Base-by-base conservation (phyloP, 2,797 vertebrate genomes). In the Tragopan temminckii region DNA sequence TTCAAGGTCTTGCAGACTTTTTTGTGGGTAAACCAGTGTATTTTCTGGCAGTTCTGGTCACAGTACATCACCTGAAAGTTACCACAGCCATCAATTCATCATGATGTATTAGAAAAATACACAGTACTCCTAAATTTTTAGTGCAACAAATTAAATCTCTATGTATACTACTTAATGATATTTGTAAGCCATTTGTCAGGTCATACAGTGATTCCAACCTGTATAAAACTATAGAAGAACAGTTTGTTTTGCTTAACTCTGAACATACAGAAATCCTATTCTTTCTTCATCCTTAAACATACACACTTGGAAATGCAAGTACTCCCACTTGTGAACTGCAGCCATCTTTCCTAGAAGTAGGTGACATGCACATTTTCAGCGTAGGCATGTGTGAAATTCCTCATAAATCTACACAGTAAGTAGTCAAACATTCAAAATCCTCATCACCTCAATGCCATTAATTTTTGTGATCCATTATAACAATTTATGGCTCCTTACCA, bases 1-100 rank as follows among this genome's bases (percentile, higher is more conserved):
- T 99, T 98, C 55, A 99, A 97, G 33, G 74, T 97, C 97, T 99
- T 99, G 94, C 99, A 99, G 58, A 99, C 96, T 89, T 99, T 99
- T 96, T 99, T 99, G 97, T 99, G 99, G 38, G 98, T 98, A 96
- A 99, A 99, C 99, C 99, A 99, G 95, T 99, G 99, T 90, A 98
- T 97, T 96, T 99, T 99, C 97, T 99, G 99, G 89, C 99, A 99
- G 62, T 97, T 95, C 68, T 99, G 99, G 89, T 97, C 97, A n/a
- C 99, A 99, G 90, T 99, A 99, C 78, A 99, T 98, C 90, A 99
- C 99, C 99, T 99, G 91, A 61, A 86, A 95, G 58, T 78, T 57
- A 90, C 10, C 62, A 94, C 52, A 90, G 64, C 21, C 70, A 80
- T 63, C n/a, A 90, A 36, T 68, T 88, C 7, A 63, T 69, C 91